Conservation (phyloP, 23 tunicate genomes). For the Oikopleura vanhoeffeni region DNA sequence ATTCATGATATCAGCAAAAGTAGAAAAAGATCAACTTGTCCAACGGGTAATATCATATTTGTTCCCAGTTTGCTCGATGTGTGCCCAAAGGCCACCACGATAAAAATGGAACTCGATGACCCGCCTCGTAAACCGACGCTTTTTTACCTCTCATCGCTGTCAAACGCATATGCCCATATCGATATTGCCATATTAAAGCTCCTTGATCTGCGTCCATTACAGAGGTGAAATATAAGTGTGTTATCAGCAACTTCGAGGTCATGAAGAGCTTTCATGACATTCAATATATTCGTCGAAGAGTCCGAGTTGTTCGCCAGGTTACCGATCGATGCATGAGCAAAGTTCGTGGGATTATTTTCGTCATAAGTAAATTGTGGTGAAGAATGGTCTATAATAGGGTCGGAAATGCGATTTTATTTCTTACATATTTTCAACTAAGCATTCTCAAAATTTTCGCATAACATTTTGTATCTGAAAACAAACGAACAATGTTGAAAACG, state of each 20-base stretch:
- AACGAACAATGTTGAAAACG: too few relatives aligned
- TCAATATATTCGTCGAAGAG: not conserved
- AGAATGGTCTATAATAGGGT: too few relatives aligned
- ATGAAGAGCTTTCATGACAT: not conserved
- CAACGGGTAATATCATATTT: not conserved
- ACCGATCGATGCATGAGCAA: not conserved
- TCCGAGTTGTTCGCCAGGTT: not conserved
- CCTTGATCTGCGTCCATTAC: not conserved
- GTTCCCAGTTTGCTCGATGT: not conserved
- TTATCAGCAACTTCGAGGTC: slow-evolving; percentile 11
- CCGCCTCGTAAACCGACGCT: slow-evolving; percentile 1
- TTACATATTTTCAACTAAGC: too few relatives aligned
- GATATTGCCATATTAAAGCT: not conserved
- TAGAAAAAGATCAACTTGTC: not conserved
- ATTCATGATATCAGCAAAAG: slow-evolving; percentile 13
- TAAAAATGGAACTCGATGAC: slow-evolving; percentile 1
- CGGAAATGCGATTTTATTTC: too few relatives aligned
- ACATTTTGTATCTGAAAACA: too few relatives aligned
- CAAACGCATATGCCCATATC: slow-evolving; percentile 2
- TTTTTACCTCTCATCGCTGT: not conserved
- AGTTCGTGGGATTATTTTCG: slow-evolving; percentile 5
- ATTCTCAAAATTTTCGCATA: too few relatives aligned
- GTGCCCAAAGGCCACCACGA: slow-evolving; percentile 13
- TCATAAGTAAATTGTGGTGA: not conserved
- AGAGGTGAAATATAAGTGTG: slow-evolving; percentile 10